A percentile compares a stretch with the other conserved stretches of the same genome.
Evolutionary conservation across 2,113 vertebrate species (phyloP).

Genomic region (Osmerus eperlanus): DNA sequence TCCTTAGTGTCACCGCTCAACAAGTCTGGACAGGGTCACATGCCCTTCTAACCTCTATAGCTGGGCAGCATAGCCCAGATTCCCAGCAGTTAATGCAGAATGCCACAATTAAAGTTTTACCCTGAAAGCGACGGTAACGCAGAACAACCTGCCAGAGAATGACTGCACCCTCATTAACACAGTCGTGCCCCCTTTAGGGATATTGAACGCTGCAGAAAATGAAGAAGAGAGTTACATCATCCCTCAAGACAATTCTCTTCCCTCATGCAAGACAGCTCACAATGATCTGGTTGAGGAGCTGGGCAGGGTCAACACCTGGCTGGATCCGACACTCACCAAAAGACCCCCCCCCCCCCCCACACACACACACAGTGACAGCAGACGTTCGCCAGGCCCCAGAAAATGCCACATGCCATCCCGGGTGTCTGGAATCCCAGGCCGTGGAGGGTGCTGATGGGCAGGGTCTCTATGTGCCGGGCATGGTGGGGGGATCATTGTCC

Average conservation of each 20-base stretch:
- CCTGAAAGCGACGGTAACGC: neutral
- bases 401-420: conserved; percentile 74
- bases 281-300: conserved; percentile 46
- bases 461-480: conserved; percentile 63
- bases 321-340: conserved; percentile 55
- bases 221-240: too few species aligned
- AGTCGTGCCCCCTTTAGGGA: too few species aligned
- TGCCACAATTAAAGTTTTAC: neutral
- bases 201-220: too few species aligned
- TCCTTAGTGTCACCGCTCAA: conserved; percentile 11
- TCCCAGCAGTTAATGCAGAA: conserved; percentile 25
- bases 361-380: conserved; percentile 48
- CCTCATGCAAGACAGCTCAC: conserved; percentile 22
- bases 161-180: neutral
- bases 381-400: conserved; percentile 71
- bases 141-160: neutral
- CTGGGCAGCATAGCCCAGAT: conserved; percentile 11
- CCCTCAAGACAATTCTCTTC: conserved; percentile 9
- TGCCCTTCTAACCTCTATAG: conserved; percentile 5
- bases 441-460: conserved; percentile 69
- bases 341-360: conserved; percentile 2
- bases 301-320: conserved; percentile 57
- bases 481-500: conserved; percentile 61
- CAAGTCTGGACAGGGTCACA: conserved; percentile 9
- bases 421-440: conserved; percentile 72